These are phyloP conservation scores for Apus apus DNA, from an alignment of 2,113 vertebrate species.

Conservation along the genomic window DNA sequence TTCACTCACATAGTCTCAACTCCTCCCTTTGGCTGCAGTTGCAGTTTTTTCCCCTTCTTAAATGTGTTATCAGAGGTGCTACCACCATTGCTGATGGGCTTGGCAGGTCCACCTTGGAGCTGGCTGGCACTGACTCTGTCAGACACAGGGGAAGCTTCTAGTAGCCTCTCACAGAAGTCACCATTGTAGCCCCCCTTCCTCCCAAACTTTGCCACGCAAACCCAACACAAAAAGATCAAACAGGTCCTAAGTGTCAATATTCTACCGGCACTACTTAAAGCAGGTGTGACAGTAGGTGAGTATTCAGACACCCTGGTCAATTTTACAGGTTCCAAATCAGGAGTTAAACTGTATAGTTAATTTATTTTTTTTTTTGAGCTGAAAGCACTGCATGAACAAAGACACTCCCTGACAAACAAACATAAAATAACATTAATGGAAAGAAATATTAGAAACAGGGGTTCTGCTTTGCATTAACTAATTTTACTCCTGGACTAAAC, in stretches of 20 bases:
- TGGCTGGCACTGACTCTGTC: too few species aligned
- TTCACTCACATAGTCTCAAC: too few species aligned
- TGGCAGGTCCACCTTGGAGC: too few species aligned
- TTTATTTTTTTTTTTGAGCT: background rate
- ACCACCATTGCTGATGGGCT: too few species aligned
- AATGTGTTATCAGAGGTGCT: too few species aligned
- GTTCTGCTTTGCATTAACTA: background rate
- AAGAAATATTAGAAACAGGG: background rate
- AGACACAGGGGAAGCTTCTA: too few species aligned
- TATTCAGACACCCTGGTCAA: background rate
- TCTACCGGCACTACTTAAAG: background rate
- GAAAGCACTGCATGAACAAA: background rate
- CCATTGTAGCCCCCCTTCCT: too few species aligned
- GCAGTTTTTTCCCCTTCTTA: too few species aligned
- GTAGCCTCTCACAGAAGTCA: too few species aligned
- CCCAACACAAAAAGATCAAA: background rate
- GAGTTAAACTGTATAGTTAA: background rate
- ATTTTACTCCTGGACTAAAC: background rate
- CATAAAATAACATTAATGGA: background rate
- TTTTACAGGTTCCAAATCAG: background rate
- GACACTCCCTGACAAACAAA: background rate
- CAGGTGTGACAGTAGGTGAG: background rate
- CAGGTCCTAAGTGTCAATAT: background rate
- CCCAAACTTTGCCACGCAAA: too few species aligned
- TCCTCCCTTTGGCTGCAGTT: too few species aligned